Percentiles rank a stretch among this genome's conserved stretches.
These are phyloP conservation scores for Bombus vancouverensis DNA, from an alignment of 1,140 invertebrate genomes.

Conservation along the genomic window DNA sequence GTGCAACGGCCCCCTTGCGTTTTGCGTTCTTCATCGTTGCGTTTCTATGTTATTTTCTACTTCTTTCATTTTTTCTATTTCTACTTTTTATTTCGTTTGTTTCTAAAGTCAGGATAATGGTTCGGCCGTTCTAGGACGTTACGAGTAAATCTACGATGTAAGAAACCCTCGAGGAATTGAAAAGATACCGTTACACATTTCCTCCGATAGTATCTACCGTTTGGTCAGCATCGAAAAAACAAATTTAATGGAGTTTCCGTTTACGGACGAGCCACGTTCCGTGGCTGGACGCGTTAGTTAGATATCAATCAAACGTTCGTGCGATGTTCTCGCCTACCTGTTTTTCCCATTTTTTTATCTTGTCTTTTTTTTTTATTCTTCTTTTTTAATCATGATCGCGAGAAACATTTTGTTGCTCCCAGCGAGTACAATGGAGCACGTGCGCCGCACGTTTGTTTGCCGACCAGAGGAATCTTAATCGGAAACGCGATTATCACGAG, in stretches of 20 bases:
- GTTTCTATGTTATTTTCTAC: not conserved
- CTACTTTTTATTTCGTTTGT: not conserved
- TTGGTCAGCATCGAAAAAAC: slow-evolving; percentile 12
- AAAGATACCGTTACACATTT: slow-evolving; percentile 18
- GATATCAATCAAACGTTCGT: slow-evolving; percentile 28
- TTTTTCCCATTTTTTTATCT: not conserved
- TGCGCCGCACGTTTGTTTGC: slow-evolving; percentile 49
- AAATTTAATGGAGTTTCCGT: slow-evolving; percentile 19
- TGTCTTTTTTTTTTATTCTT: not conserved
- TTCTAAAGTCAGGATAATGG: not conserved
- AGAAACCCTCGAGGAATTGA: not conserved
- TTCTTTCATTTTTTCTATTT: not conserved
- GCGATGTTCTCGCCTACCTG: not conserved
- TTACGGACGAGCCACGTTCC: not conserved
- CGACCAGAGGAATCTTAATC: slow-evolving; percentile 59
- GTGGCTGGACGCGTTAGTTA: not conserved
- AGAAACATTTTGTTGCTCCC: slow-evolving; percentile 43
- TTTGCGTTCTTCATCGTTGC: slow-evolving; percentile 60
- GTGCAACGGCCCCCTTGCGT: slow-evolving; percentile 67
- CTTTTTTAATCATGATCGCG: slow-evolving; percentile 23
- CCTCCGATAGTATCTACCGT: not conserved
- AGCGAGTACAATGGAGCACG: slow-evolving; percentile 52
- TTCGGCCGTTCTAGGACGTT: too few relatives aligned
- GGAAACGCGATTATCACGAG: slow-evolving; percentile 59
- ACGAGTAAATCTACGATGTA: not conserved